Conservation (phyloP, 2,888 invertebrate species). For the Petrolisthes manimaculis region DNA sequence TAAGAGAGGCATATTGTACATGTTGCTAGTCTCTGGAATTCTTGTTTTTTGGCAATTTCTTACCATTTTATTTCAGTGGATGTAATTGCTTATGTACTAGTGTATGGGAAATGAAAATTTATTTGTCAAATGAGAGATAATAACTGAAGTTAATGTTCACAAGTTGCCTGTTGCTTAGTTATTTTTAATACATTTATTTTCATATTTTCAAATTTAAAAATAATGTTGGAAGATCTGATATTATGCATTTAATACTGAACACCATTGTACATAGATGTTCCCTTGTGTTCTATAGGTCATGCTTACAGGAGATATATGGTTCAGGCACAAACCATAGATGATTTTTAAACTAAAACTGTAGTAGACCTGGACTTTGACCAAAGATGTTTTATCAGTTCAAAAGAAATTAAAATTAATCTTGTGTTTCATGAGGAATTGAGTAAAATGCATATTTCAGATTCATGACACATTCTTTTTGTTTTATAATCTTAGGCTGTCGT, state of each 20-base stretch:
- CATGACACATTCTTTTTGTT: not conserved
- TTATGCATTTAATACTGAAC: constrained; percentile 62
- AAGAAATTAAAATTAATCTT: not conserved
- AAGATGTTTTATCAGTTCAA: not conserved
- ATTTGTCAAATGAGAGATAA: constrained; percentile 36
- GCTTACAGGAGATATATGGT: constrained; percentile 45
- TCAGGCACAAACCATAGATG: constrained; percentile 18
- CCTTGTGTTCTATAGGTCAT: constrained; percentile 59
- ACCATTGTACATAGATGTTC: constrained; percentile 63
- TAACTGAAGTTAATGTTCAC: constrained; percentile 57
- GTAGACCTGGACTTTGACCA: constrained; percentile 33
- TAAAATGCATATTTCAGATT: constrained; percentile 12
- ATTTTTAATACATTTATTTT: constrained; percentile 63
- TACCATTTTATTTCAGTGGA: constrained; percentile 46
- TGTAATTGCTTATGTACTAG: constrained; percentile 48
- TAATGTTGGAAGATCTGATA: constrained; percentile 62
- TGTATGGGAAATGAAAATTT: constrained; percentile 45
- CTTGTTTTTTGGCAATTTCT: constrained; percentile 53
- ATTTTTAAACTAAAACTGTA: constrained; percentile 10
- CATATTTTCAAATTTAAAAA: constrained; percentile 59
- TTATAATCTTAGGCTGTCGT: not conserved
- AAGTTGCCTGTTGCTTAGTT: constrained; percentile 63
- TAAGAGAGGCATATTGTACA: constrained; percentile 53
- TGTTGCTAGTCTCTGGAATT: constrained; percentile 57
- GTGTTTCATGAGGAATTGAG: constrained; percentile 7